Base-by-base conservation (phyloP, 2,888 invertebrate genomes). In the Oconnorella tubifera region DNA sequence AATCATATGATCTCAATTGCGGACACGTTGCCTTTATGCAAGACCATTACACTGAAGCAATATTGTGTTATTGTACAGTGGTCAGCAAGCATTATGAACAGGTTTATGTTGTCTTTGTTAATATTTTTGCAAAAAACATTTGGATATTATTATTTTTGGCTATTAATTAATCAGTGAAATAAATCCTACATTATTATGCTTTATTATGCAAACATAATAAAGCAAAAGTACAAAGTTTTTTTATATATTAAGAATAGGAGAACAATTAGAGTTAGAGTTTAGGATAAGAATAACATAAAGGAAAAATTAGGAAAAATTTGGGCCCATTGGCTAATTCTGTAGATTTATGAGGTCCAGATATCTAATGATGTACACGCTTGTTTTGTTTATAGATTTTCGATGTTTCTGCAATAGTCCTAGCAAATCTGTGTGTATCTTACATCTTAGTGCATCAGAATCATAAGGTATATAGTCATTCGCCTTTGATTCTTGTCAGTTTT, bases 1-100 rank as follows among this genome's bases (percentile, higher is more conserved):
- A 98, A 74, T 88, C 90, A 0, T 99, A 98, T 98, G 89, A 95
- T 71, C 84, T 99, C 27, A 99, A 99, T 80, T 97, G 98, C 0
- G 99, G 98, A 0, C 99, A 99, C 80, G 97, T 98, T 0, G 85
- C 99, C 2, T 99, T 98, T 80, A 99, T 99, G 98, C 97, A 98
- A 83, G 96, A 96, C 79, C 94, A 91, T 78, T 99, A 95, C 80
- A 95, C 95, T 79, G 97, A 99, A 83, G 93, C 98, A 0, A 91
- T 95, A 0, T 93, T 92, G 55, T 99, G 99, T 83, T 99, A 99
- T 80, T 98, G 98, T 77, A 96, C 97, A 0, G 90, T 98, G 64
- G 96, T 99, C 0, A 91, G 93, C 74, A 95, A 95, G 79, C 91
- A 91, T 82, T 93, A 90, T 75, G 92, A 94, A 70, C 92, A 84